Evolutionary conservation across 2,113 vertebrate species (phyloP).

Genomic region (Pelecanus crispus): DNA sequence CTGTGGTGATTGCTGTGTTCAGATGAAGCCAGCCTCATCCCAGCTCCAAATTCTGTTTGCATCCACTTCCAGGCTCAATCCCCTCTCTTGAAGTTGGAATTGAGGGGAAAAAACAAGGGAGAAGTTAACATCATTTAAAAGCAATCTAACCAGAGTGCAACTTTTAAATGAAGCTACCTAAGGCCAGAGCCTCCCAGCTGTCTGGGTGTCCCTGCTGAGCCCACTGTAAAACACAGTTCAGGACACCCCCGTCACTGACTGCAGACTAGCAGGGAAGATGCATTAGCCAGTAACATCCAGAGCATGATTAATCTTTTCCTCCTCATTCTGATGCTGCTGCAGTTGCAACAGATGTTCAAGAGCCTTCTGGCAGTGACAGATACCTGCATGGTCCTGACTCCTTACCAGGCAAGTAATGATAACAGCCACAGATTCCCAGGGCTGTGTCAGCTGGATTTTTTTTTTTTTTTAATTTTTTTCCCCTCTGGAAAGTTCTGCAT

Average conservation of each 20-base stretch:
- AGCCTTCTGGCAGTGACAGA: conserved; percentile 49
- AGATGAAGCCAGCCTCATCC: background rate
- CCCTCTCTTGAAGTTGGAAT: background rate
- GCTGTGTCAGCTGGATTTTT: background rate
- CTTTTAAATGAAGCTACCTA: conserved; percentile 25
- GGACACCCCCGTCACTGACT: conserved; percentile 7
- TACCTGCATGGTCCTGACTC: background rate
- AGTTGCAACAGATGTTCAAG: conserved; percentile 60
- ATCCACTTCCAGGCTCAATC: background rate
- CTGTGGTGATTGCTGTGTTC: background rate
- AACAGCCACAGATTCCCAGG: background rate
- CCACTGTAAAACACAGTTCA: conserved; percentile 12
- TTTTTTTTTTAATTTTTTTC: background rate
- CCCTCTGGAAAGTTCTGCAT: background rate
- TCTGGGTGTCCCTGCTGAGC: conserved; percentile 2
- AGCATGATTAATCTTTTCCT: conserved; percentile 45
- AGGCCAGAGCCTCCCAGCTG: conserved; percentile 25
- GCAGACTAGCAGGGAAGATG: conserved; percentile 17
- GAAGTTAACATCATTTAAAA: background rate
- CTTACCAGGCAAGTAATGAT: conserved; percentile 37
- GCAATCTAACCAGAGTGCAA: background rate
- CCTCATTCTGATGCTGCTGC: conserved; percentile 14
- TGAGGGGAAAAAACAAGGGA: background rate
- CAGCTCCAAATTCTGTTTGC: background rate
- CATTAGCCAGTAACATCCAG: conserved; percentile 23